A percentile compares a stretch with the other conserved stretches of the same genome.
phyloP scores from a whole-genome alignment of 2,113 vertebrate genomes.

The Panthera uncia region DNA sequence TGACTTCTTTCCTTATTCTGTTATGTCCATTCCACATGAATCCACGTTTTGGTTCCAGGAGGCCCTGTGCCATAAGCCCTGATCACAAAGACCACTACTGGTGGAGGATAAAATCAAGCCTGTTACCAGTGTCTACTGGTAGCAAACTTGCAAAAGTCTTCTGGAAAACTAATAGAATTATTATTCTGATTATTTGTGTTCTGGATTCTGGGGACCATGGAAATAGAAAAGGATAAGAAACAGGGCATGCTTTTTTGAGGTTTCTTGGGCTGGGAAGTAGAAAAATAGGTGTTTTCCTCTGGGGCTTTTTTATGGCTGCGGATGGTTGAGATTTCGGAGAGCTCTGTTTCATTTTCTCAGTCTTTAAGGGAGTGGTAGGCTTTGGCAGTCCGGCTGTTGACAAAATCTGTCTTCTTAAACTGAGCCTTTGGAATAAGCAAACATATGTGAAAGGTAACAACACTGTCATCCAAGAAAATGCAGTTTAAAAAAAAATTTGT shows the following conservation, averaged over 20 bases:
- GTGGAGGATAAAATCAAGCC: no score
- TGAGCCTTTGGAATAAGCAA: slow-evolving; percentile 86
- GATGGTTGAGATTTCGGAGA: background rate
- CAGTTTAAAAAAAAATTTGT: background rate
- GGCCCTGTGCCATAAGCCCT: background rate
- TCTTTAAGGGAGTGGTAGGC: slow-evolving; percentile 87
- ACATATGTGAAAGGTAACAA: slow-evolving; percentile 28
- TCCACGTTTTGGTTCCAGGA: background rate
- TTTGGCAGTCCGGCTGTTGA: slow-evolving; percentile 90
- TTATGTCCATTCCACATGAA: background rate
- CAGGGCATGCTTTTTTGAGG: slow-evolving; percentile 14
- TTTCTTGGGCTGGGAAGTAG: slow-evolving; percentile 47
- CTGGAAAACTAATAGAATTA: background rate
- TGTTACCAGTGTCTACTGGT: background rate
- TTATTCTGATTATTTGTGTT: slow-evolving; percentile 23
- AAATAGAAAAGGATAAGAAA: slow-evolving; percentile 63
- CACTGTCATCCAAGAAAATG: background rate
- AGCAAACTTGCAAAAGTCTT: background rate
- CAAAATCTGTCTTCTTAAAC: slow-evolving; percentile 92
- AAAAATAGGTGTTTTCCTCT: slow-evolving; percentile 73
- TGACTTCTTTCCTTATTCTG: background rate
- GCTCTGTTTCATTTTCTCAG: slow-evolving; percentile 59
- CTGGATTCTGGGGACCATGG: background rate
- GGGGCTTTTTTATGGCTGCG: background rate
- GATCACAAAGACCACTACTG: background rate